These are phyloP conservation scores for Anoplopoma fimbria DNA, from an alignment of 2,113 vertebrate species.

Conservation along the genomic window DNA sequence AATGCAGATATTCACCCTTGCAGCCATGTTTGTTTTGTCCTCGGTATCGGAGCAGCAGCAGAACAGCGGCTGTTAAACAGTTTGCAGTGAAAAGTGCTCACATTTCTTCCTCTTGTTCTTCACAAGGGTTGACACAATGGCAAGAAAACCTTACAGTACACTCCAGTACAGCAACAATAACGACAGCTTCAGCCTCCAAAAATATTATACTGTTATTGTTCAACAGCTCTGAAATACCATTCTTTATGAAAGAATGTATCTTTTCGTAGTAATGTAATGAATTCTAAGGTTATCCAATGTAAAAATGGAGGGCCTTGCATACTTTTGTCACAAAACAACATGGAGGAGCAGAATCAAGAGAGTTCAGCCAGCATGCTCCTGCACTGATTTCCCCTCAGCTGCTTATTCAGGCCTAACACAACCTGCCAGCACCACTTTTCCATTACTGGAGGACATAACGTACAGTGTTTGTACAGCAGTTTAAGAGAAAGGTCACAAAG, in stretches of 20 bases:
- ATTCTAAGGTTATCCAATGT: not conserved
- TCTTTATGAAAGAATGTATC: not conserved
- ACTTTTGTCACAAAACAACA: not conserved
- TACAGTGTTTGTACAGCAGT: slow-evolving; percentile 41
- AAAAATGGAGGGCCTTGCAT: not conserved
- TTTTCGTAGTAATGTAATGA: not conserved
- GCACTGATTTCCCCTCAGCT: slow-evolving; percentile 4
- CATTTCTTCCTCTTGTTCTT: not conserved
- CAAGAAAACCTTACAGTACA: not conserved
- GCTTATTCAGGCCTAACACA: slow-evolving; percentile 25
- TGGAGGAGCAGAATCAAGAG: not conserved
- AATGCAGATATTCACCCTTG: not conserved
- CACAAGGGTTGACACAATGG: not conserved
- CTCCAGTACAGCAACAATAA: not conserved
- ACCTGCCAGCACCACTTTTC: not conserved
- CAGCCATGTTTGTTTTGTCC: not conserved
- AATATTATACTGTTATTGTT: not conserved
- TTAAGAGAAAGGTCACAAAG: slow-evolving; percentile 53
- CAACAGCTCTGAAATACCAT: not conserved
- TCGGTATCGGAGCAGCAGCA: not conserved
- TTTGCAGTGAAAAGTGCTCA: not conserved
- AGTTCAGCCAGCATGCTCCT: not conserved
- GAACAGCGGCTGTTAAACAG: not conserved
- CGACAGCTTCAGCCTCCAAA: not conserved
- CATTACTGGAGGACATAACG: slow-evolving; percentile 20